Conservation (phyloP, 1,140 invertebrate species). For the Anastatus disparis region DNA sequence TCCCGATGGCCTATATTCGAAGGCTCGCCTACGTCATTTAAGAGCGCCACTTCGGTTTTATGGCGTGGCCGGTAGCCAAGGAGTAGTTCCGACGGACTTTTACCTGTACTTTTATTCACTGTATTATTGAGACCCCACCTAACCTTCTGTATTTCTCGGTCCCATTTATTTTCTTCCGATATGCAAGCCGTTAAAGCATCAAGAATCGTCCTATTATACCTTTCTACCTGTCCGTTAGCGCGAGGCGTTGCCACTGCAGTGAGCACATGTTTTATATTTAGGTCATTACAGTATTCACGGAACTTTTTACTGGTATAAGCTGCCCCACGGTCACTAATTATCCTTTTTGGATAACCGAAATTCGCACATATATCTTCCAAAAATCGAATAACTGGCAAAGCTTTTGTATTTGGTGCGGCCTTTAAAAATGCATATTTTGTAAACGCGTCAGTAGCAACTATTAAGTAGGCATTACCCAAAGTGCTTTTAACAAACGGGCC, state of each 20-base stretch:
- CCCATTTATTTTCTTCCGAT: conserved; percentile 43
- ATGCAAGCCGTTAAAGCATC: conserved; percentile 44
- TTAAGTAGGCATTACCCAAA: conserved; percentile 31
- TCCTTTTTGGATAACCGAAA: conserved; percentile 48
- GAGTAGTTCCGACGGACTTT: conserved; percentile 52
- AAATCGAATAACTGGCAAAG: conserved; percentile 27
- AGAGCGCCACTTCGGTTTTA: no score
- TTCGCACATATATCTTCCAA: conserved; percentile 34
- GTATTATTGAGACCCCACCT: conserved; percentile 51
- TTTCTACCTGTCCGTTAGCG: conserved; percentile 53
- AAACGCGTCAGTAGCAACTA: conserved; percentile 47
- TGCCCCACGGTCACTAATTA: conserved; percentile 54
- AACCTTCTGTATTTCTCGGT: conserved; percentile 43
- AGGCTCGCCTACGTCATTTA: no score
- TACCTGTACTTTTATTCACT: conserved; percentile 43
- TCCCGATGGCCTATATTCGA: no score
- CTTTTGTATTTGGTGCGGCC: conserved; percentile 45
- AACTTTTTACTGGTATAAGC: conserved; percentile 46
- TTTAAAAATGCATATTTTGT: conserved; percentile 53
- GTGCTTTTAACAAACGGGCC: conserved; percentile 45
- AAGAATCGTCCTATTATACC: conserved; percentile 46
- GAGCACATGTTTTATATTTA: conserved; percentile 43
- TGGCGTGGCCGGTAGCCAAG: conserved; percentile 42
- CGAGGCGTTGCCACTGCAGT: conserved; percentile 51
- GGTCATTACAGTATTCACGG: conserved; percentile 39